Percentiles rank a stretch among this genome's conserved stretches.
Evolutionary conservation across 2,113 vertebrate genomes (phyloP).

Genomic region (Bagarius yarrelli): DNA sequence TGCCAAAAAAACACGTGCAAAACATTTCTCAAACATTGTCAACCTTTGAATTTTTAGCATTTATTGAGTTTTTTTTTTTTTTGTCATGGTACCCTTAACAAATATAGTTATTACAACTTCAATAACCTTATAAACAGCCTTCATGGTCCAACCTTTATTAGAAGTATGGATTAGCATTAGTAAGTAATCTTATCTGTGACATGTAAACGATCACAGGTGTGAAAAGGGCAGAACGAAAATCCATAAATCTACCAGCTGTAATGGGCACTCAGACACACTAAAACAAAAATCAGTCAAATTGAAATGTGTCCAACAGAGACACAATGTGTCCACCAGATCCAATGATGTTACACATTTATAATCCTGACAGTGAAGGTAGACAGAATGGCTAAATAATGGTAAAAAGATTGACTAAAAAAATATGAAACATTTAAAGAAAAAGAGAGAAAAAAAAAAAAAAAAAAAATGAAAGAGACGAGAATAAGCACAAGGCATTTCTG

Average conservation of each 20-base stretch:
- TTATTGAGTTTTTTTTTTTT: slow-evolving; percentile 33
- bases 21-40: neutral
- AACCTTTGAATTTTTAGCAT: neutral
- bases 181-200: slow-evolving; percentile 8
- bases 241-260: neutral
- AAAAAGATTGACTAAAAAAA: slow-evolving; percentile 1
- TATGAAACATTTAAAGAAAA: neutral
- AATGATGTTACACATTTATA: slow-evolving; percentile 6
- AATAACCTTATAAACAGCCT: slow-evolving; percentile 3
- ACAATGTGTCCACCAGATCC: slow-evolving; percentile 4
- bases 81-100: slow-evolving; percentile 53
- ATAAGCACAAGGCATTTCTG: neutral
- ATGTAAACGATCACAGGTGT: slow-evolving; percentile 15
- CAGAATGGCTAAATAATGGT: neutral
- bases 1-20: neutral
- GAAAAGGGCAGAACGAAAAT: slow-evolving; percentile 5
- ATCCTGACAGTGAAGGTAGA: neutral
- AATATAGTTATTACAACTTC: slow-evolving; percentile 18
- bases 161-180: neutral
- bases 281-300: slow-evolving; percentile 40
- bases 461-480: slow-evolving; percentile 13
- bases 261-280: neutral
- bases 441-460: neutral
- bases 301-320: slow-evolving; percentile 21
- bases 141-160: neutral